phyloP scores from a whole-genome alignment of 1,140 invertebrate species.

The Drosophila watanabei region DNA sequence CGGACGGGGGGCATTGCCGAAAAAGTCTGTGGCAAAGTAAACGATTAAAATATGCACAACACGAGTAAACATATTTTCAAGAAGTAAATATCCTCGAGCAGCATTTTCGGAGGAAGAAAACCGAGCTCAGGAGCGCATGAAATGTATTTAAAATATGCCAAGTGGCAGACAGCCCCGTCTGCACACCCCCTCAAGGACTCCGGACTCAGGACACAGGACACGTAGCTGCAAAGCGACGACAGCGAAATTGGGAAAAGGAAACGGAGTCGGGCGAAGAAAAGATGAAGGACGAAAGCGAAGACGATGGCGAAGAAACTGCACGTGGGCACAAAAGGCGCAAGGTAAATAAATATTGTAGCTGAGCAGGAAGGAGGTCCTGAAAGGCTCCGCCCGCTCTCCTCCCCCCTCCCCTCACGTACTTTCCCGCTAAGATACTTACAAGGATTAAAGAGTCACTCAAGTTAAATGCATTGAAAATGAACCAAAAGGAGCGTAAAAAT shows the following conservation, averaged over 20 bases:
- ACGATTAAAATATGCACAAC: constrained; percentile 86
- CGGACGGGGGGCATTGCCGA: constrained; percentile 26
- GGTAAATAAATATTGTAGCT: constrained; percentile 83
- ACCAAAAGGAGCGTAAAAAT: constrained; percentile 84
- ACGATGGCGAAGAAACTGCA: constrained; percentile 55
- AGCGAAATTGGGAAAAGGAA: constrained; percentile 49
- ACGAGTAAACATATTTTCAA: constrained; percentile 85
- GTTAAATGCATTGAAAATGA: constrained; percentile 85
- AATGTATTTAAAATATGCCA: constrained; percentile 85
- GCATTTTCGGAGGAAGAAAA: constrained; percentile 44
- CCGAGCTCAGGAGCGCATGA: constrained; percentile 81
- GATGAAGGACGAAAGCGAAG: constrained; percentile 37
- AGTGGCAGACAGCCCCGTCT: constrained; percentile 66
- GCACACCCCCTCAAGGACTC: constrained; percentile 15
- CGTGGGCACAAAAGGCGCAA: constrained; percentile 83
- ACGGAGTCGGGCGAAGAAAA: constrained; percentile 17
- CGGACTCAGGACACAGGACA: constrained; percentile 39
- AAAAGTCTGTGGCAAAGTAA: constrained; percentile 77
- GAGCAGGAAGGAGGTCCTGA: constrained; percentile 19
- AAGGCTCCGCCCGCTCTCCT: constrained; percentile 8
- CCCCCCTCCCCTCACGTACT: constrained; percentile 25
- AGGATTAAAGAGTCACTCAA: constrained; percentile 85
- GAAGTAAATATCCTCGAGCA: constrained; percentile 85
- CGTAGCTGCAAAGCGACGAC: constrained; percentile 70
- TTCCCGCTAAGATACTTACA: constrained; percentile 79